Evolutionary conservation across 2,888 invertebrate species (phyloP), one percentile per base, ranked within the genome.

Genomic region (Frankliniella intonsa): DNA sequence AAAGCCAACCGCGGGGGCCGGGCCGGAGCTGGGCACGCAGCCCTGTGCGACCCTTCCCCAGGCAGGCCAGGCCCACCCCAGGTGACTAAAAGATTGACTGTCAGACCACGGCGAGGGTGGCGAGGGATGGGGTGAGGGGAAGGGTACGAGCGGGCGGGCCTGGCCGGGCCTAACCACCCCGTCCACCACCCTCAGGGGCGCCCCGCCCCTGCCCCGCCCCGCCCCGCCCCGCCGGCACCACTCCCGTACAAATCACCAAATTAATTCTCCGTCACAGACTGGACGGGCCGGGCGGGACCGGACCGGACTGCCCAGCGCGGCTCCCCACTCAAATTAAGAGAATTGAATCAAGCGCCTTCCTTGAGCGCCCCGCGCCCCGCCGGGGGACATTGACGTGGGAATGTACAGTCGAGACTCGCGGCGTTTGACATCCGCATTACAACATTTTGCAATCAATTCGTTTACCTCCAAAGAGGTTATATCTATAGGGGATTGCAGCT

Each of bases 81-180:
- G 69, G 25, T 76, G 69, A 76, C 69, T 76, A 76, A 76, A 76
- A 76, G 69, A 76, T 76, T 76, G 69, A 76, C 69, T 25, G 22
- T 22, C 25, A n/a, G 69, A 25, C 11, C 12, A 25, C 25, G 69
- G 69, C 69, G 22, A 8, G 69, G 69, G 69, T 22, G 9, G 10
- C 19, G 19, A 14, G 65, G 65, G n/a, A 11, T 11, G 14, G 55
- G 55, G 3, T 17, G 19, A 19, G 65, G 65, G 65, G 9, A 14
- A 22, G n/a, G 69, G 69, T 69, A 17, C 14, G 22, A 22, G 69
- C n/a, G 69, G 69, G 11, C n/a, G 22, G n/a, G 22, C 22, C n/a
- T 22, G 69, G 69, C 25, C 11, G 69, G 69, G 22, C 22, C 38
- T n/a, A n/a, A n/a, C n/a, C n/a, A n/a, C n/a, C n/a, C n/a, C n/a